Conservation (phyloP, 2,113 vertebrate genomes). For the Bujurquina vittata region DNA sequence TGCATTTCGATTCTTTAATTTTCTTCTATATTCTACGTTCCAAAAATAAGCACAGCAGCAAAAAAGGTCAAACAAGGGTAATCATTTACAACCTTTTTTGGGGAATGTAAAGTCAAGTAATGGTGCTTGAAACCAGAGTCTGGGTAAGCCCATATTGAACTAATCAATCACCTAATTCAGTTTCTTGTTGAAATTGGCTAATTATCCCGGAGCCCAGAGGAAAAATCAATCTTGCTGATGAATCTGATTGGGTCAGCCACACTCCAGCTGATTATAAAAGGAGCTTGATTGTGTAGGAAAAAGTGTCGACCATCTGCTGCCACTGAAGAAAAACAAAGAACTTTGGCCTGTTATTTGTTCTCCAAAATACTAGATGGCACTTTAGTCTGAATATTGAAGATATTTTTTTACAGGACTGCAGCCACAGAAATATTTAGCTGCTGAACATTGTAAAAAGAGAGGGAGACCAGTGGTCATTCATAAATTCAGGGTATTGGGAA, state of each 20-base stretch:
- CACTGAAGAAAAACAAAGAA: constrained; percentile 13
- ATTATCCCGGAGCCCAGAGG: constrained; percentile 62
- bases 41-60: background rate
- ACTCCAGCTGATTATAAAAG: constrained; percentile 71
- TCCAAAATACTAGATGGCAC: constrained; percentile 9
- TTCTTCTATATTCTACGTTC: background rate
- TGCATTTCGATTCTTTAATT: background rate
- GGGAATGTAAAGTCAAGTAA: constrained; percentile 55
- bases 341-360: background rate
- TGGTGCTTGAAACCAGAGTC: constrained; percentile 15
- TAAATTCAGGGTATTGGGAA: background rate
- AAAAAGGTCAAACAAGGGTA: background rate
- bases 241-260: constrained; percentile 71
- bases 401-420: accelerated
- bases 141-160: constrained; percentile 45
- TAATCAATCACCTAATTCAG: constrained; percentile 70
- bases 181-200: constrained; percentile 67
- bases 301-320: background rate
- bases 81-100: constrained; percentile 17
- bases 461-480: background rate
- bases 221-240: constrained; percentile 63
- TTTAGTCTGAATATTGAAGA: background rate
- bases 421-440: background rate
- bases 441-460: background rate
- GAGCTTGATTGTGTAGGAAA: constrained; percentile 58